A percentile compares a stretch with the other conserved stretches of the same genome.
Evolutionary conservation across 2,797 vertebrate genomes (phyloP).

Genomic region (Melanotaenia boesemani): DNA sequence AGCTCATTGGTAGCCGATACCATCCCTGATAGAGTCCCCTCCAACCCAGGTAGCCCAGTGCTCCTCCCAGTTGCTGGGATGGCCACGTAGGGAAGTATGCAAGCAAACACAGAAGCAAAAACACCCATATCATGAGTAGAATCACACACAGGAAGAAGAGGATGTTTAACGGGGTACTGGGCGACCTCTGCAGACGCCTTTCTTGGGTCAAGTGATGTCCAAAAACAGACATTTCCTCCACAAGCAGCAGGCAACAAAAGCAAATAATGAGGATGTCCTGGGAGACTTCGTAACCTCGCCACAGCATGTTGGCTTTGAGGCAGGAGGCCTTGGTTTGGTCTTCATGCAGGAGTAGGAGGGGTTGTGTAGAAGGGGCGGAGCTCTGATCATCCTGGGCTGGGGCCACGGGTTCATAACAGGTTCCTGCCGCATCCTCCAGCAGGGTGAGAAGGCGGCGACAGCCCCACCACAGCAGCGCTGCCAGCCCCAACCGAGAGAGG

Average conservation of each 20-base stretch:
- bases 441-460: conserved; percentile 75
- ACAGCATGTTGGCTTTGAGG: conserved; percentile 81
- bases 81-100: conserved; percentile 86
- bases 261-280: conserved; percentile 86
- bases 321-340: conserved; percentile 82
- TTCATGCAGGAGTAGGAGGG: conserved; percentile 81
- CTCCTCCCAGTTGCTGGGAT: conserved; percentile 86
- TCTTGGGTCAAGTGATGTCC: conserved; percentile 70
- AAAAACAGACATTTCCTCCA: conserved; percentile 84
- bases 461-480: conserved; percentile 78
- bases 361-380: conserved; percentile 13
- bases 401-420: conserved; percentile 82
- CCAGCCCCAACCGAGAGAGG: conserved; percentile 82
- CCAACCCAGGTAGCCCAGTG: conserved; percentile 84
- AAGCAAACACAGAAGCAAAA: conserved; percentile 85
- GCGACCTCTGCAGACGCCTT: conserved; percentile 49
- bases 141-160: conserved; percentile 86
- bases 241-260: conserved; percentile 86
- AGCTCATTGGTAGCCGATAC: conserved; percentile 73
- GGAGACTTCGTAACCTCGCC: conserved; percentile 86
- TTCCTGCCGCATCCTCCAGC: conserved; percentile 85
- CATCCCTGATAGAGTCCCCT: conserved; percentile 86
- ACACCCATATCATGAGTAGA: conserved; percentile 84
- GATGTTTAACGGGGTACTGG: conserved; percentile 75
- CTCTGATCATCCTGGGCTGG: conserved; percentile 10